These are phyloP conservation scores for Actinostola sp. DNA, from an alignment of 92 coral and sea anemone genomes.

Conservation along the genomic window DNA sequence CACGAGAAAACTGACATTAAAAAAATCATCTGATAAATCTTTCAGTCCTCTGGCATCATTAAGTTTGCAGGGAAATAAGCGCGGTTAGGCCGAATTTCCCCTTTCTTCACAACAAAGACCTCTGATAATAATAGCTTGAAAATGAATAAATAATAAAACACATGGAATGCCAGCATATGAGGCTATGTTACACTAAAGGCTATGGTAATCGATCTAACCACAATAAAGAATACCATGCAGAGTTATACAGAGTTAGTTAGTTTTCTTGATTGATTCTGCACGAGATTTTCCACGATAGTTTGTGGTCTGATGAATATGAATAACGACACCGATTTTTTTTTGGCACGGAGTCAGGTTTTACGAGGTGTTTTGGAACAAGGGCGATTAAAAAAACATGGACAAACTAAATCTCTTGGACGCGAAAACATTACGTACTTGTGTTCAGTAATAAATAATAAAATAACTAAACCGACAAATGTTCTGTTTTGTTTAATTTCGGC, in stretches of 20 bases:
- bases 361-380: no score
- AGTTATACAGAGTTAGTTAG: no score
- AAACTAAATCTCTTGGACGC: constrained; percentile 6
- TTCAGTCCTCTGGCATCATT: no score
- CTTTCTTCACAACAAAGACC: neutral
- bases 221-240: no score
- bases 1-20: no score
- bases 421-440: constrained; percentile 7
- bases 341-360: no score
- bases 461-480: constrained; percentile 8
- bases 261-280: no score
- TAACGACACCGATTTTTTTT: no score
- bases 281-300: no score
- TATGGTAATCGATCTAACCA: no score
- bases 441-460: constrained; percentile 9
- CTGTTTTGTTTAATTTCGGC: neutral
- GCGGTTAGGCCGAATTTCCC: neutral
- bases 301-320: no score
- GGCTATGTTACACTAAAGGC: neutral
- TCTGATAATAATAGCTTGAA: neutral
- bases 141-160: neutral
- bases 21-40: no score
- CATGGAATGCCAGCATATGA: neutral
- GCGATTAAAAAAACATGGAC: constrained; percentile 1
- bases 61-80: neutral